These are phyloP conservation scores for Campylomormyrus numenius DNA, from an alignment of 2,113 vertebrate genomes.

Conservation along the genomic window DNA sequence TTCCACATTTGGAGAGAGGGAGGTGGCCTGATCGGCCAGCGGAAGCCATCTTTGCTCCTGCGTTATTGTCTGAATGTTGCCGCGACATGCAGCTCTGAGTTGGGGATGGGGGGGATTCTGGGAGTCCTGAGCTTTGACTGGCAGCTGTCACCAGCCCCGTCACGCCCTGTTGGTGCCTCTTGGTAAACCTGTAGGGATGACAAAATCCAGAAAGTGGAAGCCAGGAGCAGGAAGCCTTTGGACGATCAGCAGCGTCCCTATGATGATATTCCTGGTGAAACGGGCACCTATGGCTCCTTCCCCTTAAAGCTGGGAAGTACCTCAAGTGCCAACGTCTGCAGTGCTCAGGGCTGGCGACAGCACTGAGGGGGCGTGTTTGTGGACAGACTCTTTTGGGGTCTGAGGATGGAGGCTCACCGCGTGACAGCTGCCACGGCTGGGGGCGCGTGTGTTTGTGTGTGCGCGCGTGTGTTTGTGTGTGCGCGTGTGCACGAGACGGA, in stretches of 20 bases:
- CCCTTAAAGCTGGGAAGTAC: neutral
- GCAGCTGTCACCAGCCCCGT: slow-evolving; percentile 25
- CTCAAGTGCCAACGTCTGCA: neutral
- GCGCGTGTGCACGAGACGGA: slow-evolving; percentile 51
- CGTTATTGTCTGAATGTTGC: slow-evolving; percentile 93
- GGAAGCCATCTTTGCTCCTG: slow-evolving; percentile 66
- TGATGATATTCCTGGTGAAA: neutral
- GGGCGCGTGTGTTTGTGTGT: neutral
- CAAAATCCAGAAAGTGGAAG: neutral
- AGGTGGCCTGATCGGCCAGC: slow-evolving; percentile 50
- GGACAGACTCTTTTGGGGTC: neutral
- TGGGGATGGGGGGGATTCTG: slow-evolving; percentile 30
- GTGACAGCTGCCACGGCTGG: slow-evolving; percentile 59
- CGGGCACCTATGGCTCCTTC: neutral
- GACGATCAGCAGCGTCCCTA: neutral
- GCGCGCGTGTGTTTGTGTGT: no score
- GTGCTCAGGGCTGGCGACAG: neutral
- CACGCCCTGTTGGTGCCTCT: neutral
- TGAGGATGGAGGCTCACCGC: neutral
- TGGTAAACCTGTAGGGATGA: neutral
- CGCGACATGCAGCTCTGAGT: slow-evolving; percentile 66
- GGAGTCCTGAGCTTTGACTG: slow-evolving; percentile 32
- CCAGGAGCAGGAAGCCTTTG: neutral
- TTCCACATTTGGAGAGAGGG: slow-evolving; percentile 19
- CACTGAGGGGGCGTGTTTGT: neutral